Evolutionary conservation across 2,797 vertebrate genomes (phyloP), one percentile per base, ranked within the genome.

Genomic region (Lophius americanus): DNA sequence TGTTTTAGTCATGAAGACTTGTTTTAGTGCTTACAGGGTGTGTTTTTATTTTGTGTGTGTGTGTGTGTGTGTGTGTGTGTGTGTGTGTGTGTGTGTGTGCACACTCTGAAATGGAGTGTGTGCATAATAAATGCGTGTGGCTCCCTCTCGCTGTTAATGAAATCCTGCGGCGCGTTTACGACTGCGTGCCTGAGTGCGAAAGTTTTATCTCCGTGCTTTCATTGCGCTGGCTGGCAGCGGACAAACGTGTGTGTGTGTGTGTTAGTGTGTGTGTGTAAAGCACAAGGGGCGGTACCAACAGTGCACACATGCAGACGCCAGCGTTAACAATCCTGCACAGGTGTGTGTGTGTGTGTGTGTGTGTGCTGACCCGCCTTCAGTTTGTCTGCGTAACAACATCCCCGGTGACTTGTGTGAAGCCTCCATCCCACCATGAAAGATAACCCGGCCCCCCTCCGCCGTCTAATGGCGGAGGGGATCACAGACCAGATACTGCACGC

Each of bases 341-440:
- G 63, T 60, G 49, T 48, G 64, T 23, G 12, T 58, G 62, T 57
- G 55, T 7, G 60, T 51, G 55, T 49, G 61, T 46, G 73, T 51
- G 56, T 54, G 43, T 12, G 75, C 5, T 54, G 62, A 72, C 14
- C 62, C 59, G 57, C 66, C 64, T 68, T 70, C 78, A 52, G 35
- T 57, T 38, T 33, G 46, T 58, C 68, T 76, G 64, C 62, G 58
- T 82, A 87, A 88, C 81, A 78, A 87, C 70, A 47, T 88, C 84
- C 88, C 86, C 66, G 65, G 88, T 70, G 88, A 73, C 47, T 76
- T 61, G 70, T 67, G 67, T 42, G 64, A 73, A 76, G 71, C 76
- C 61, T 83, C 68, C 61, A 61, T 74, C 81, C 79, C 79, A 70
- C 78, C 73, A 67, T 81, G 76, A 86, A 77, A 71, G 76, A 86